Evolutionary conservation across 2,113 vertebrate species (phyloP).

Genomic region (Albula glossodonta): DNA sequence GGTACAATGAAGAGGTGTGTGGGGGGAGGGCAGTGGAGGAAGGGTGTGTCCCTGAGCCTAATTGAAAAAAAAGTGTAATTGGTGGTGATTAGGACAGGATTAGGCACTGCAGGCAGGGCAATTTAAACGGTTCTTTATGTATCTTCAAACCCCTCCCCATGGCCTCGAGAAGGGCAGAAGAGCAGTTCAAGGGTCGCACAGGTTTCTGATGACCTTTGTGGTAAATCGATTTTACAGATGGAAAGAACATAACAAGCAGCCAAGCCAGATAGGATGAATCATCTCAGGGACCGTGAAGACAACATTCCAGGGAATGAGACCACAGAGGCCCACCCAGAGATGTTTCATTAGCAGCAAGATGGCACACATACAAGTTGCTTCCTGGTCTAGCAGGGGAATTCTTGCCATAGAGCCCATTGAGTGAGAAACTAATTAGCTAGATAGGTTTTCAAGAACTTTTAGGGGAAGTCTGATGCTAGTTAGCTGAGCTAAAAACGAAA

Average conservation of each 20-base stretch:
- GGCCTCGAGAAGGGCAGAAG: neutral
- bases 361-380: neutral
- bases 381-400: neutral
- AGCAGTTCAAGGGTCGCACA: conserved; percentile 31
- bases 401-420: too few species aligned
- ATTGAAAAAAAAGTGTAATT: conserved; percentile 17
- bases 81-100: conserved; percentile 45
- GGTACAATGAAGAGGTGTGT: conserved; percentile 18
- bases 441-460: too few species aligned
- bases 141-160: conserved; percentile 10
- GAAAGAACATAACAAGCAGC: neutral
- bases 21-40: neutral
- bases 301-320: too few species aligned
- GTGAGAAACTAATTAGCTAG: too few species aligned
- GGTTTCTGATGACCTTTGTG: conserved; percentile 19
- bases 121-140: conserved; percentile 1
- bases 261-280: too few species aligned
- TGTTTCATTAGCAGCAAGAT: neutral
- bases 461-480: too few species aligned
- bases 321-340: neutral
- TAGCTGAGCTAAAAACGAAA: too few species aligned
- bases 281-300: too few species aligned
- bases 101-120: conserved; percentile 8
- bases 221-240: neutral
- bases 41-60: too few species aligned